Conservation (phyloP, 2,797 vertebrate species). For the Lepidocolaptes lacrymiger region DNA sequence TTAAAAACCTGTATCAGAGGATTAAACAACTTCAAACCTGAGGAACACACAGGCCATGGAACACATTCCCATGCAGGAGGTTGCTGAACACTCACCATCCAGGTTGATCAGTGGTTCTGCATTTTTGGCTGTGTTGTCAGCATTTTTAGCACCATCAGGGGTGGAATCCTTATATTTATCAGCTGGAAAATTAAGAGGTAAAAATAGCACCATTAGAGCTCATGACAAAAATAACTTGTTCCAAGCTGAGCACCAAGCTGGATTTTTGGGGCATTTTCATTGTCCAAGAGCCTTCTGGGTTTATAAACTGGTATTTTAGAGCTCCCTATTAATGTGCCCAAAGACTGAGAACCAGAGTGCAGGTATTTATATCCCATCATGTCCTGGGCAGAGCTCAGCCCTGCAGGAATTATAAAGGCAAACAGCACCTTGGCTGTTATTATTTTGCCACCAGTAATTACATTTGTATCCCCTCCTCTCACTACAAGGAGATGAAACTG, state of each 20-base stretch:
- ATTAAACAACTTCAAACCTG: rapidly evolving
- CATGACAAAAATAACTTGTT: rapidly evolving
- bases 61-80: rapidly evolving
- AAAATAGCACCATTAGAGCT: neutral
- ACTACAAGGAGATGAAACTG: neutral
- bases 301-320: neutral
- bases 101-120: conserved; percentile 91
- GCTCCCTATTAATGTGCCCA: neutral
- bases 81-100: conserved; percentile 83
- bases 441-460: neutral
- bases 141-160: conserved; percentile 79
- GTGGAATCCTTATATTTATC: conserved; percentile 92
- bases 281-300: neutral
- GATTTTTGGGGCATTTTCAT: neutral
- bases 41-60: neutral
- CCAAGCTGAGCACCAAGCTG: neutral
- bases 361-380: neutral
- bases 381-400: neutral
- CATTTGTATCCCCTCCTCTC: neutral
- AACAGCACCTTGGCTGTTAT: neutral
- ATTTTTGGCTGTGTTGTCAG: conserved; percentile 80
- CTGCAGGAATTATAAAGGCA: neutral
- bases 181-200: conserved; percentile 77
- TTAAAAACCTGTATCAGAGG: rapidly evolving
- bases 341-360: neutral